phyloP scores from a whole-genome alignment of 2,113 vertebrate species.

The Siniperca knerii region DNA sequence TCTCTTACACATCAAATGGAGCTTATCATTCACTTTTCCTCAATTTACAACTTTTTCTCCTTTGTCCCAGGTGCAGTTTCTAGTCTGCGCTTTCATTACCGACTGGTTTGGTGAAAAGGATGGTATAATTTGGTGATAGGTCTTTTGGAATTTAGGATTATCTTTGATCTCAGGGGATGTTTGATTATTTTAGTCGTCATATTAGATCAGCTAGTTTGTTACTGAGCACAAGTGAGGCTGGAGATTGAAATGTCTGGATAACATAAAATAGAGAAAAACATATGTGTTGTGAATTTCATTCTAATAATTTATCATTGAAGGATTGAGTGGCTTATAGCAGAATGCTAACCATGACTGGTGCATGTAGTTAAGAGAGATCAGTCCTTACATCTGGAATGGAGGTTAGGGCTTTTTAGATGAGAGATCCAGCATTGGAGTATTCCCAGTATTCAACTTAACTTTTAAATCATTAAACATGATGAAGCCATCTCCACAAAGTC shows the following conservation, averaged over 20 bases:
- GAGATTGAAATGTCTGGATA: slow-evolving; percentile 34
- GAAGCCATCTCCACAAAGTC: slow-evolving; percentile 85
- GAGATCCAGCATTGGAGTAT: slow-evolving; percentile 64
- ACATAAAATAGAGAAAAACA: slow-evolving; percentile 33
- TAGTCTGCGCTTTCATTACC: slow-evolving; percentile 22
- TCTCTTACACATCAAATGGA: slow-evolving; percentile 55
- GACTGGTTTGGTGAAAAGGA: slow-evolving; percentile 38
- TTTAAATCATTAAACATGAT: slow-evolving; percentile 86
- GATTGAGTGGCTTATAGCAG: slow-evolving; percentile 33
- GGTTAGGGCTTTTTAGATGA: slow-evolving; percentile 66
- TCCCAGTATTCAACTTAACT: slow-evolving; percentile 82
- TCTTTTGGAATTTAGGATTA: slow-evolving; percentile 49
- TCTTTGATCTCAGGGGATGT: slow-evolving; percentile 51
- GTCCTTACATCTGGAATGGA: slow-evolving; percentile 59
- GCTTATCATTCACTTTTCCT: slow-evolving; percentile 69
- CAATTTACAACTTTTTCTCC: slow-evolving; percentile 51
- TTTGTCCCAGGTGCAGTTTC: slow-evolving; percentile 41
- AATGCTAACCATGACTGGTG: slow-evolving; percentile 39
- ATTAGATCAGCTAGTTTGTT: slow-evolving; percentile 31
- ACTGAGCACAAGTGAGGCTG: slow-evolving; percentile 32
- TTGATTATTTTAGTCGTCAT: slow-evolving; percentile 47
- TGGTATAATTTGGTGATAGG: slow-evolving; percentile 45
- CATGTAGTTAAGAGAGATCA: slow-evolving; percentile 54
- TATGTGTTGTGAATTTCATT: slow-evolving; percentile 46
- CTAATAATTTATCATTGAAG: slow-evolving; percentile 42